Evolutionary conservation across 2,113 vertebrate genomes (phyloP).

Genomic region (Sebastes schlegelii): DNA sequence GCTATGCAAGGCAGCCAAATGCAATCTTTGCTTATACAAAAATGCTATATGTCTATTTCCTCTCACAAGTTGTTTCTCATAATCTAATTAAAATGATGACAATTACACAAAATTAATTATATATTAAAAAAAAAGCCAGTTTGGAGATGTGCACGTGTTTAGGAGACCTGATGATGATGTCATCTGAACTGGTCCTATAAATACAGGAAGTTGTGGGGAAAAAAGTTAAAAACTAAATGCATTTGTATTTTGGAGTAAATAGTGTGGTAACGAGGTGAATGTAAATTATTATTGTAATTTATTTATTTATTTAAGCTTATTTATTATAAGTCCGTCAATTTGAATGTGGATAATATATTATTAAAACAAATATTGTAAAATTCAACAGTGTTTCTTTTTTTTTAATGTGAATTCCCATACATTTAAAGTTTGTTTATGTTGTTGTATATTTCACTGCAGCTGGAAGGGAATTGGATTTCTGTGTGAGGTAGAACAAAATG

Average conservation of each 20-base stretch:
- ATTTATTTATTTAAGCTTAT: slow-evolving; percentile 75
- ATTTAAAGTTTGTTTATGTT: slow-evolving; percentile 63
- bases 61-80: slow-evolving; percentile 38
- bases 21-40: slow-evolving; percentile 65
- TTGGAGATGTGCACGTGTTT: slow-evolving; percentile 47
- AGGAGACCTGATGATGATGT: slow-evolving; percentile 52
- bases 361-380: slow-evolving; percentile 67
- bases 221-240: slow-evolving; percentile 36
- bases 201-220: slow-evolving; percentile 29
- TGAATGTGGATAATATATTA: slow-evolving; percentile 75
- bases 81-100: slow-evolving; percentile 37
- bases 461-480: slow-evolving; percentile 30
- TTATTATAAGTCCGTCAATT: slow-evolving; percentile 65
- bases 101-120: slow-evolving; percentile 26
- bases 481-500: slow-evolving; percentile 44
- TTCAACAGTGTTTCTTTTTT: slow-evolving; percentile 58
- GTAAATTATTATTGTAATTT: slow-evolving; percentile 72
- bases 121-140: slow-evolving; percentile 2
- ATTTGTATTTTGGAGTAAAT: slow-evolving; percentile 68
- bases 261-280: slow-evolving; percentile 70
- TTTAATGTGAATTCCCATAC: slow-evolving; percentile 54
- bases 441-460: slow-evolving; percentile 63
- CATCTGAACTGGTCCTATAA: slow-evolving; percentile 44
- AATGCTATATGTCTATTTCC: slow-evolving; percentile 49
- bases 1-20: slow-evolving; percentile 82